These are phyloP conservation scores for Stichopus horrens DNA, from an alignment of 53 echinoderm and acorn worm species.

Conservation along the genomic window DNA sequence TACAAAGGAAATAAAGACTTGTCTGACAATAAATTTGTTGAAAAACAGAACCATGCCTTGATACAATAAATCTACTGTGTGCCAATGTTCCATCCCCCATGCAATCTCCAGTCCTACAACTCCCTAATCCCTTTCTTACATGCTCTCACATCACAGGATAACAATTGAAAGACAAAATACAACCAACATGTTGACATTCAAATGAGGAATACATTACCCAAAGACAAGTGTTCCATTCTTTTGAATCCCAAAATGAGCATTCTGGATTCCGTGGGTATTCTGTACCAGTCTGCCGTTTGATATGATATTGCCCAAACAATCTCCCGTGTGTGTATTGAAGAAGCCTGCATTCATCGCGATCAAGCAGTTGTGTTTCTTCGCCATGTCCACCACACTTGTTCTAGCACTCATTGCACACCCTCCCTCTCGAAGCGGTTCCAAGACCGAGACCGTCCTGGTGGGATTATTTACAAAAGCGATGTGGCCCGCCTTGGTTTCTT, in stretches of 20 bases:
- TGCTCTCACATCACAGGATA: not conserved
- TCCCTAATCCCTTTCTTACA: too few species aligned
- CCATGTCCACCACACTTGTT: conserved; percentile 61
- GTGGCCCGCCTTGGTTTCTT: conserved; percentile 66
- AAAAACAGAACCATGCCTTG: too few species aligned
- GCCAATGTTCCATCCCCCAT: too few species aligned
- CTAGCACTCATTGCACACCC: conserved; percentile 70
- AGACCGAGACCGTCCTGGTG: conserved; percentile 70
- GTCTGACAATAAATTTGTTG: too few species aligned
- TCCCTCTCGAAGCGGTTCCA: conserved; percentile 70
- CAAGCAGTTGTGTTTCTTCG: conserved; percentile 71
- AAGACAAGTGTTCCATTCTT: conserved; percentile 82
- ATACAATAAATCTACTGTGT: too few species aligned
- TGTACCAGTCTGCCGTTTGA: conserved; percentile 71
- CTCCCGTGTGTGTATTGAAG: conserved; percentile 86
- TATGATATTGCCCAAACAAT: conserved; percentile 87
- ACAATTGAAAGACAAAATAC: not conserved
- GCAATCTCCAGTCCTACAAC: too few species aligned
- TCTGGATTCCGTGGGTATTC: conserved; percentile 80
- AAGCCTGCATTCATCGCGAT: conserved; percentile 91
- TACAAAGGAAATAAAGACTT: too few species aligned
- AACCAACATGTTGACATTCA: not conserved
- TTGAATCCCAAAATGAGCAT: conserved; percentile 96
- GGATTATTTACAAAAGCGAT: conserved; percentile 75
- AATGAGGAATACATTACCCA: conserved; percentile 65